Evolutionary conservation across 2,797 vertebrate genomes (phyloP), one percentile per base, ranked within the genome.

Genomic region (Heterohyrax brucei): DNA sequence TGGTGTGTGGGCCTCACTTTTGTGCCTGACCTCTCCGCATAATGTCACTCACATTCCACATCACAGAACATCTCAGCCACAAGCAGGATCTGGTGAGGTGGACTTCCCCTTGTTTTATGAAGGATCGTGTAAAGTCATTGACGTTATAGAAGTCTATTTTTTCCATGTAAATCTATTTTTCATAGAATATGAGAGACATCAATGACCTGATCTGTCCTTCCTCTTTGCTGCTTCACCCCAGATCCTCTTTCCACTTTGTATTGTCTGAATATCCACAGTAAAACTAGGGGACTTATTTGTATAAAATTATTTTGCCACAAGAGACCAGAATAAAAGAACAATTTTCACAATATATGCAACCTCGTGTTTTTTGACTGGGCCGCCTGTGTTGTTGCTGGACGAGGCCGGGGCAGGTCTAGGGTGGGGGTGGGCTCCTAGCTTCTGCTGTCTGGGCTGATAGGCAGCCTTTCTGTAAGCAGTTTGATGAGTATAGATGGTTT

Each of bases 231-330:
- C 44, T 78, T 93, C n/a, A 70, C 46, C 46, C 48, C 30, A 85
- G 95, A 83, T 70, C 66, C 86, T 95, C 48, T 72, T 89, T 96
- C 89, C 88, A 64, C 48, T 96, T 83, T 95, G 79, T 96, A 89
- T 82, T 94, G 46, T 97, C 90, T 97, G 93, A 94, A 85, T 95
- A 96, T 97, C 82, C 88, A 94, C 87, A 97, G 96, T 97, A 89
- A 56, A 97, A 95, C 93, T 94, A 91, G 89, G 77, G 94, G 93
- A 97, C 91, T 95, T 96, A 89, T 98, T 98, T 98, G 97, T 98
- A 98, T 97, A 95, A 98, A 98, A 97, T 97, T 98, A 97, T 97
- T 98, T 98, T 98, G 98, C 97, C 98, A 98, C 77, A 97, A 97
- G 96, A 97, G 91, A 96, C 62, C 89, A 92, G 19, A 98, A 98